Evolutionary conservation across 2,888 invertebrate species (phyloP).

Genomic region (Platycnemis pennipes): DNA sequence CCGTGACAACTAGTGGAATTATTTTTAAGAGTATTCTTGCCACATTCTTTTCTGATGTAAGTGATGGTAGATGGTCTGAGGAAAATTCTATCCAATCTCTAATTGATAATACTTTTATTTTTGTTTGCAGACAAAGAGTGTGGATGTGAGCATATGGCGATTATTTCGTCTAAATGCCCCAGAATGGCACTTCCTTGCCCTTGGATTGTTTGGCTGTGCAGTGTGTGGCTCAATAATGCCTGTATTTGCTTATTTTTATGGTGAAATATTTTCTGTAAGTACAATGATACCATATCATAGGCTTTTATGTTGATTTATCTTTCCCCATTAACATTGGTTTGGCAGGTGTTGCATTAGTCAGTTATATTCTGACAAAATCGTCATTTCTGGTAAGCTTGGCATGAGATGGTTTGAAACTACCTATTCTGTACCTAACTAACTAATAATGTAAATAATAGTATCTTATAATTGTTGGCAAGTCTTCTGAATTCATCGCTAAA

Average conservation of each 20-base stretch:
- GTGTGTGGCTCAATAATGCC: conserved; percentile 77
- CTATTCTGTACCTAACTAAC: too few species aligned
- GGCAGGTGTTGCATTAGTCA: too few species aligned
- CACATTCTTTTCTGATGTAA: background rate
- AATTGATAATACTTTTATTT: background rate
- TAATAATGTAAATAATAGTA: too few species aligned
- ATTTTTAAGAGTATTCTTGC: background rate
- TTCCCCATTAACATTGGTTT: too few species aligned
- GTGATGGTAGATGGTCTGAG: background rate
- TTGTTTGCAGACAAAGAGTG: conserved; percentile 61
- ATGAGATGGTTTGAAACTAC: too few species aligned
- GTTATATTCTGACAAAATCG: too few species aligned
- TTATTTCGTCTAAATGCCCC: conserved; percentile 75
- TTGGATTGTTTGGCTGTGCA: conserved; percentile 76
- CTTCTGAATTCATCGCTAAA: too few species aligned
- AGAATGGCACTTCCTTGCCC: conserved; percentile 76
- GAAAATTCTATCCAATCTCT: background rate
- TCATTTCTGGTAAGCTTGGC: too few species aligned
- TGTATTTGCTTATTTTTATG: conserved; percentile 77
- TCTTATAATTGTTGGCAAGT: too few species aligned
- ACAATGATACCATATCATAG: background rate
- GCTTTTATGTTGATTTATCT: background rate
- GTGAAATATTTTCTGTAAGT: conserved; percentile 77
- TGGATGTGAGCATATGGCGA: conserved; percentile 71
- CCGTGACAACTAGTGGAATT: background rate